phyloP scores from a whole-genome alignment of 2,797 vertebrate genomes.

The Triplophysa bombifrons region DNA sequence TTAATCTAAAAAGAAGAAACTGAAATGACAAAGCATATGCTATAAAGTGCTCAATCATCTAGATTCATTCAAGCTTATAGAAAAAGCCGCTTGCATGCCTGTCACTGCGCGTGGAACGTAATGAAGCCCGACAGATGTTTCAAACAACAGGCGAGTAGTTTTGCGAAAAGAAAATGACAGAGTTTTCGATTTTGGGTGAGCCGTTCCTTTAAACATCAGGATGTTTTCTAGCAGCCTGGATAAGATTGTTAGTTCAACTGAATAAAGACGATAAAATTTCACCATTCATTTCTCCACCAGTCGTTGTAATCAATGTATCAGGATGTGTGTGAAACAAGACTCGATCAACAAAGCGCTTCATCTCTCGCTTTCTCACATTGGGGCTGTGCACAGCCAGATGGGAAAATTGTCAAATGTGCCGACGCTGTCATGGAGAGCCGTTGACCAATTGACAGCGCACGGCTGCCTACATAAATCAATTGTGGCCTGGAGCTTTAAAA shows the following conservation, averaged over 20 bases:
- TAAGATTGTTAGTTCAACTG: neutral
- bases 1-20: neutral
- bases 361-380: neutral
- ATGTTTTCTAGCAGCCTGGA: neutral
- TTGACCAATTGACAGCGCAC: slow-evolving; percentile 48
- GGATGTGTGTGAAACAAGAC: slow-evolving; percentile 33
- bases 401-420: slow-evolving; percentile 14
- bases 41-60: neutral
- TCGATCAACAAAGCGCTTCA: slow-evolving; percentile 16
- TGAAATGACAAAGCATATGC: neutral
- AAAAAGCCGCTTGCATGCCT: neutral
- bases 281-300: slow-evolving; percentile 10
- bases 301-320: slow-evolving; percentile 26
- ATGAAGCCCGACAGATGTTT: slow-evolving; percentile 3
- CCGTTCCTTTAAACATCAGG: neutral
- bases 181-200: neutral
- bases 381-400: neutral
- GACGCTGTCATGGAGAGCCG: slow-evolving; percentile 17
- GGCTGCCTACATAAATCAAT: slow-evolving; percentile 40
- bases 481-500: slow-evolving; percentile 35
- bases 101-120: neutral
- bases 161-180: neutral
- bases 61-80: neutral
- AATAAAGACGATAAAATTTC: slow-evolving; percentile 15
- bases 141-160: neutral